Base-by-base conservation (phyloP, 2,113 vertebrate species). In the Tychaedon coryphoeus region DNA sequence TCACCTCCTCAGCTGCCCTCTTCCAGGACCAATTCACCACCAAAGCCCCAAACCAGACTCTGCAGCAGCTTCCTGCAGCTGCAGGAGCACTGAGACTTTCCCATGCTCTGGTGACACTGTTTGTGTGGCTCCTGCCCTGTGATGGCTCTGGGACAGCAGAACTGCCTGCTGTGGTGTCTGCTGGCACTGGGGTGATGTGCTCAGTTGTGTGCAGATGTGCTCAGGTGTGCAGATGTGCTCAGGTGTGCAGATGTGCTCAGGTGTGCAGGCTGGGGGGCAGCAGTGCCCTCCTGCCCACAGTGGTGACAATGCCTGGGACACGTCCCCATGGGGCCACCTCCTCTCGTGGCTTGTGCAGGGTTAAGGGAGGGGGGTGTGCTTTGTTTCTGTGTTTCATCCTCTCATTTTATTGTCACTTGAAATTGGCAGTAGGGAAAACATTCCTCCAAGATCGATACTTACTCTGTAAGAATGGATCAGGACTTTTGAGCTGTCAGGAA, bases 261-360 rank as follows among this genome's bases (percentile, higher is more conserved):
- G 74, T 66, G 57, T 22, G 42, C 2, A 14, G 53, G 48, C 47
- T 62, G 74, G 23, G 65, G 7, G 47, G 66, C 70, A 73, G 64
- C 1, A 3, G 2, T 40, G 48, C 28, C 26, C 29, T 54, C 53
- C 10, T 75, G 81, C 34, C 34, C 0, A 0, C 72, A 10, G 24
- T 7, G 43, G 38, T 16, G 74, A 88, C 57, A 20, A 38, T 16
- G 36, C 33, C 29, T 38, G 76, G 9, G 16, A 11, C 36, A 2
- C 9, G 12, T 56, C 72, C 66, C 45, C 0, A 0, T 10, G 28
- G 14, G 33, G 19, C 34, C 58, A 56, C 40, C 40, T 83, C 34
- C 1, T 36, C 53, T 33, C 1, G 0, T 19, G 60, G 25, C 25
- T 62, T 54, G n/a, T 5, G 1, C 20, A 38, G 64, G 18, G 9